Conservation (phyloP, 1,140 invertebrate genomes). For the Battus philenor region DNA sequence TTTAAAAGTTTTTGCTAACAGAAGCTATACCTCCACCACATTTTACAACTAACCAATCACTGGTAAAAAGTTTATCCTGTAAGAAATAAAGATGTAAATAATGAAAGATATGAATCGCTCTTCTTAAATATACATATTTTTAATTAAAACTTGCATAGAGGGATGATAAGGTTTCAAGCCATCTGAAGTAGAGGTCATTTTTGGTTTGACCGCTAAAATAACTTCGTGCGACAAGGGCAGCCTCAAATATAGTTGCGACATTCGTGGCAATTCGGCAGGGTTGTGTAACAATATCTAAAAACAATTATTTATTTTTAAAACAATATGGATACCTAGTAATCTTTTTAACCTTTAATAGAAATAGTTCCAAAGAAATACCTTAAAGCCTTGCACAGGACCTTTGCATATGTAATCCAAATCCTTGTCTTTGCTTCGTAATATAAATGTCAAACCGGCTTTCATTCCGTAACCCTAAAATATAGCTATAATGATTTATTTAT, state of each 20-base stretch:
- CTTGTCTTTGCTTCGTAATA: slow-evolving; percentile 75
- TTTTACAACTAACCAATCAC: too few species aligned
- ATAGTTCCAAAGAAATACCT: slow-evolving; percentile 69
- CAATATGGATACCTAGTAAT: too few species aligned
- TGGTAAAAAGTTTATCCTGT: too few species aligned
- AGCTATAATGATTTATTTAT: too few species aligned
- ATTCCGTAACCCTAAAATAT: slow-evolving; percentile 77
- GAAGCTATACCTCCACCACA: too few species aligned
- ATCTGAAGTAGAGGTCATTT: slow-evolving; percentile 79
- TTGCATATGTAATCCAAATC: slow-evolving; percentile 82
- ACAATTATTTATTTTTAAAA: too few species aligned
- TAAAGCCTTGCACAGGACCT: slow-evolving; percentile 83
- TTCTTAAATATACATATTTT: too few species aligned
- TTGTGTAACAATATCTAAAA: slow-evolving; percentile 78
- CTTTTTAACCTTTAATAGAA: too few species aligned
- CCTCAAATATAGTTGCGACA: slow-evolving; percentile 78
- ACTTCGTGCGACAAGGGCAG: slow-evolving; percentile 78
- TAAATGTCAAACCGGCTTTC: slow-evolving; percentile 78
- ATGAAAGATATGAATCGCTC: too few species aligned
- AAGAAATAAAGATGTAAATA: too few species aligned
- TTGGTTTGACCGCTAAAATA: slow-evolving; percentile 78
- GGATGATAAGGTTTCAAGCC: slow-evolving; percentile 75
- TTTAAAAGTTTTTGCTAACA: too few species aligned
- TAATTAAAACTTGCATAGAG: slow-evolving; percentile 51
- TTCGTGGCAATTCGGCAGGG: slow-evolving; percentile 77